These are phyloP conservation scores for Panzeria rudis DNA, from an alignment of 2,888 invertebrate genomes.

Conservation along the genomic window DNA sequence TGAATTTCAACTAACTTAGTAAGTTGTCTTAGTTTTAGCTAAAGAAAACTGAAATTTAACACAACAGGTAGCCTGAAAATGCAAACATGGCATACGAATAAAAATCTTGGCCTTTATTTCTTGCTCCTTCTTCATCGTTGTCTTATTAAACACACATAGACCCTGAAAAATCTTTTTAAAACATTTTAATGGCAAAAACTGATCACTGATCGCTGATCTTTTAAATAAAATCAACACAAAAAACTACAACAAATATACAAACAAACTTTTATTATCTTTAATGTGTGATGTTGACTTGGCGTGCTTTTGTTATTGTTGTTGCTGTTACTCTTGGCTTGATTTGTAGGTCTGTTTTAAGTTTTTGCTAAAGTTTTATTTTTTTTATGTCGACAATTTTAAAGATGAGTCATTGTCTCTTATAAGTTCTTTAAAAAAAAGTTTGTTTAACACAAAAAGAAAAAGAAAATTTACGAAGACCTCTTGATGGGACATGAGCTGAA, in stretches of 20 bases:
- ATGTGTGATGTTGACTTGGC: conserved; percentile 64
- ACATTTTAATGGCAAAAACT: conserved; percentile 69
- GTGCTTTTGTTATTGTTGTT: conserved; percentile 36
- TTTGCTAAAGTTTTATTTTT: conserved; percentile 51
- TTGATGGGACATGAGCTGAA: conserved; percentile 64
- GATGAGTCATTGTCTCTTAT: conserved; percentile 65
- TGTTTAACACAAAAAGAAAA: conserved; percentile 20
- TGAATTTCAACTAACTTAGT: conserved; percentile 66
- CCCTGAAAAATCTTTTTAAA: conserved; percentile 62
- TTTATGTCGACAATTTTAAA: conserved; percentile 14
- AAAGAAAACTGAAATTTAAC: conserved; percentile 51
- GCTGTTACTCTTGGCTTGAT: conserved; percentile 49
- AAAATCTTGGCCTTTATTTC: conserved; percentile 57
- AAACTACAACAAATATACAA: conserved; percentile 13
- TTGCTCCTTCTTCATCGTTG: conserved; percentile 33
- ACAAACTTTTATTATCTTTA: conserved; percentile 45
- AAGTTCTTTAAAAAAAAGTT: conserved; percentile 27
- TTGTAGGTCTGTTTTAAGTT: conserved; percentile 61
- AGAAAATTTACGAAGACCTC: conserved; percentile 46
- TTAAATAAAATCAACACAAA: conserved; percentile 70
- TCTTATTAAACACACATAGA: conserved; percentile 47
- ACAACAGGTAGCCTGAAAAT: conserved; percentile 68
- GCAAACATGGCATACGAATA: conserved; percentile 52
- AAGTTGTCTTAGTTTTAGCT: conserved; percentile 65
- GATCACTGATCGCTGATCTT: conserved; percentile 70